These are phyloP conservation scores for Capreolus pygargus DNA, from an alignment of 2,113 vertebrate species.

Conservation along the genomic window DNA sequence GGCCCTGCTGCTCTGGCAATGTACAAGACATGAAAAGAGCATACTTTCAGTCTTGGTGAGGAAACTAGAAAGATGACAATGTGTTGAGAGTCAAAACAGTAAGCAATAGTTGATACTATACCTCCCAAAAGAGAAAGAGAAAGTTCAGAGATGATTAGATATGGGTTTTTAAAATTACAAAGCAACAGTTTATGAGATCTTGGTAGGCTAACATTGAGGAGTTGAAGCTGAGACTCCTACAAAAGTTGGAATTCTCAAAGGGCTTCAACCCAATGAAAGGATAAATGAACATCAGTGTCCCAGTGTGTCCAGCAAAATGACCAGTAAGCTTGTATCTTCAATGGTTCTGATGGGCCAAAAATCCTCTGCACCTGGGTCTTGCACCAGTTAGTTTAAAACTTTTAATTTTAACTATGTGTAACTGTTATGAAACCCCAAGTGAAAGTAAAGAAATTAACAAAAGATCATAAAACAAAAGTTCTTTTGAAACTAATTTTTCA, in stretches of 20 bases:
- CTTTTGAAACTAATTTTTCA: slow-evolving; percentile 23
- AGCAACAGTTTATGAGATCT: not conserved
- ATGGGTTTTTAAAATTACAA: not conserved
- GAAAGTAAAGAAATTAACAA: slow-evolving; percentile 29
- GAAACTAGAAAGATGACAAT: not conserved
- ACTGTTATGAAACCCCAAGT: not conserved
- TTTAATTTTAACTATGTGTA: not conserved
- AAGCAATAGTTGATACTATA: not conserved
- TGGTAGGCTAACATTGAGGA: not conserved
- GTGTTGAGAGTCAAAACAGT: not conserved
- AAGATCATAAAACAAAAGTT: slow-evolving; percentile 10
- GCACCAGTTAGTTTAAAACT: not conserved
- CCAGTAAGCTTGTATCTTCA: not conserved
- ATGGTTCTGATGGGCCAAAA: not conserved
- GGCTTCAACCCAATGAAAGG: not conserved
- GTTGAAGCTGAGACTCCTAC: not conserved
- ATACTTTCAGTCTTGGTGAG: not conserved
- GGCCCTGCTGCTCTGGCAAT: not conserved
- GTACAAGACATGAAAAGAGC: not conserved
- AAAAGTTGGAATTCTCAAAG: not conserved
- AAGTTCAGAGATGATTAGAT: not conserved
- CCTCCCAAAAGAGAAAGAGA: not conserved
- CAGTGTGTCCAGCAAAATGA: not conserved
- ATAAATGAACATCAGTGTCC: not conserved
- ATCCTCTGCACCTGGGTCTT: not conserved